Conservation (phyloP, 2,888 invertebrate species). For the Leptinotarsa rubiginosa region DNA sequence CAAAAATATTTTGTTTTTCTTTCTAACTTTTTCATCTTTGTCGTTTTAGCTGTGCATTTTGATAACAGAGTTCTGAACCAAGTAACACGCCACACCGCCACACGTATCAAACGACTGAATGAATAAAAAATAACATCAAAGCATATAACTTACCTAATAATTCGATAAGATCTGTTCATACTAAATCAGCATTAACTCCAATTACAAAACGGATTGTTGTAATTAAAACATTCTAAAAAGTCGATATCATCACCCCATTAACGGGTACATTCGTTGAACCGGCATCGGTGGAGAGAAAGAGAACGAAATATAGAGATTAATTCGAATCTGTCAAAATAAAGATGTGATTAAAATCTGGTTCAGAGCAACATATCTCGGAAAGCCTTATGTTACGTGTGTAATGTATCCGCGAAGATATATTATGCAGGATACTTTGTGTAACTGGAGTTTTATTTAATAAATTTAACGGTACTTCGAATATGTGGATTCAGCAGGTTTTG, state of each 20-base stretch:
- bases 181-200: constrained; percentile 2
- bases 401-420: constrained; percentile 36
- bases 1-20: too few species aligned
- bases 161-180: neutral
- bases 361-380: constrained; percentile 23
- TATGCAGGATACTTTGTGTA: constrained; percentile 41
- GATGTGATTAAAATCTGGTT: constrained; percentile 30
- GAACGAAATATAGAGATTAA: constrained; percentile 14
- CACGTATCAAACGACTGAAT: neutral
- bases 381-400: constrained; percentile 22
- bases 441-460: constrained; percentile 43
- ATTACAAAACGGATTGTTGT: constrained; percentile 3
- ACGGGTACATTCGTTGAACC: constrained; percentile 12
- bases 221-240: constrained; percentile 4
- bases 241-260: constrained; percentile 1
- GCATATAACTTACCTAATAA: neutral
- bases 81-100: too few species aligned
- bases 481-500: constrained; percentile 11
- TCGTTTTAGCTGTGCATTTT: too few species aligned
- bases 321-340: constrained; percentile 30
- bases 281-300: neutral
- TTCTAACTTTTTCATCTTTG: too few species aligned
- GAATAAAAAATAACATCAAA: neutral
- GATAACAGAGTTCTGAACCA: too few species aligned
- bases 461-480: constrained; percentile 39